Conservation (phyloP, 2,113 vertebrate genomes). For the Centropristis striata region DNA sequence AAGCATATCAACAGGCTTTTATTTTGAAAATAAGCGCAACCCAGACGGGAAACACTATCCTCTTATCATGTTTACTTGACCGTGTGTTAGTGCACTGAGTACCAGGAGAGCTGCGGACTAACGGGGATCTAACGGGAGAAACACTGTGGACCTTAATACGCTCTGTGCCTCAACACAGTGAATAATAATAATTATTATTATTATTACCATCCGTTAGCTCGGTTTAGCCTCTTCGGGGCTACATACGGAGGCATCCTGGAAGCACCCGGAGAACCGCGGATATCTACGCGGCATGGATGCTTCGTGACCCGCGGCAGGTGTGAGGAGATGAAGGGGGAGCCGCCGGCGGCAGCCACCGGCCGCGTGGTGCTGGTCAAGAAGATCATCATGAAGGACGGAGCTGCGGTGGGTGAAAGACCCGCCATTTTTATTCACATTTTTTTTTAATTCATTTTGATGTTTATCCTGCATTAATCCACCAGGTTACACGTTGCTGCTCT, state of each 20-base stretch:
- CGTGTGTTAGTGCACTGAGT: too few relatives aligned
- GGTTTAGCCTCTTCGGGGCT: conserved; percentile 56
- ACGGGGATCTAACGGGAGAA: not conserved
- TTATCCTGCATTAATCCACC: too few relatives aligned
- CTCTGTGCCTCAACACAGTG: not conserved
- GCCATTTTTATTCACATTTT: conserved; percentile 24
- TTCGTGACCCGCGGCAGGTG: conserved; percentile 80
- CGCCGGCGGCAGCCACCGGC: conserved; percentile 62
- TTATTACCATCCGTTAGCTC: not conserved
- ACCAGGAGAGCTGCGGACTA: not conserved
- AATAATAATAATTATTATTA: too few relatives aligned
- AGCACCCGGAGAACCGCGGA: conserved; percentile 79
- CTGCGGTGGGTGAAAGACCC: conserved; percentile 72
- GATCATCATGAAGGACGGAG: conserved; percentile 86
- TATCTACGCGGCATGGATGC: conserved; percentile 84
- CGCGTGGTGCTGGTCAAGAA: conserved; percentile 86
- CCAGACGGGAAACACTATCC: conserved; percentile 10
- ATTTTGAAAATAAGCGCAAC: not conserved
- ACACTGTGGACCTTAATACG: not conserved
- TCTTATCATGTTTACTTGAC: not conserved
- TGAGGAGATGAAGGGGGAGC: conserved; percentile 79
- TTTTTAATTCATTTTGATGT: not conserved
- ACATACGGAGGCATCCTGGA: conserved; percentile 79
- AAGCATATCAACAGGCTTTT: conserved; percentile 13
- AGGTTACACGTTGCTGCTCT: too few relatives aligned